A percentile compares a stretch with the other conserved stretches of the same genome.
Conservation (phyloP, 2,888 invertebrate species). For the Hemaris fuciformis region DNA sequence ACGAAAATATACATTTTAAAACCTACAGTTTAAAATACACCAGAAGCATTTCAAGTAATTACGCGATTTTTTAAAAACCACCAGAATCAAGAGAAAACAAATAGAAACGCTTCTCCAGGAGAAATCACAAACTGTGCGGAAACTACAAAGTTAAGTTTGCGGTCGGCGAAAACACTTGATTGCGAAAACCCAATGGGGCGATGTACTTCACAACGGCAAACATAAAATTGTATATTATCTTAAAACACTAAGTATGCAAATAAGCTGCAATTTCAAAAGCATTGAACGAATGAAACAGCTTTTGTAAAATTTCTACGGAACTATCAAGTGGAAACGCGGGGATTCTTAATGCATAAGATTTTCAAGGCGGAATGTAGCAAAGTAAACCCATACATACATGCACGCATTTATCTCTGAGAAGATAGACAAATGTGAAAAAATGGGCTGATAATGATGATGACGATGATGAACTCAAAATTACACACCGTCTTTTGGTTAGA, state of each 20-base stretch:
- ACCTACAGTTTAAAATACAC: neutral
- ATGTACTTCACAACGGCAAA: neutral
- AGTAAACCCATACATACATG: too few species aligned
- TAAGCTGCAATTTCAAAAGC: conserved; percentile 29
- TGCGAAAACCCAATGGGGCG: neutral
- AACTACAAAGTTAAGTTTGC: conserved; percentile 9
- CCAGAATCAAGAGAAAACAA: conserved; percentile 6
- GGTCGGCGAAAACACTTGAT: neutral
- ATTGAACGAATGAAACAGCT: conserved; percentile 21
- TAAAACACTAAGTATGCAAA: conserved; percentile 24
- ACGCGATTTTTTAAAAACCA: conserved; percentile 5
- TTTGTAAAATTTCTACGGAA: conserved; percentile 5
- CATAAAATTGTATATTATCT: conserved; percentile 12
- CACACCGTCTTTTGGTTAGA: too few species aligned
- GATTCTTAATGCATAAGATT: neutral
- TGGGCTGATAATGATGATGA: too few species aligned
- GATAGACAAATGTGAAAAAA: too few species aligned
- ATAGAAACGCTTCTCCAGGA: conserved; percentile 7
- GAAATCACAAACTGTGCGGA: conserved; percentile 19
- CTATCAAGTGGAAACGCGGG: conserved; percentile 1
- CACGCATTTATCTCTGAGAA: too few species aligned
- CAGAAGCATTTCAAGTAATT: neutral
- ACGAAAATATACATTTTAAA: neutral
- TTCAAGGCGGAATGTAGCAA: too few species aligned
- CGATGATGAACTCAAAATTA: too few species aligned